These are phyloP conservation scores for Echinarachnius parma DNA, from an alignment of 53 echinoderm and acorn worm species.

Conservation along the genomic window DNA sequence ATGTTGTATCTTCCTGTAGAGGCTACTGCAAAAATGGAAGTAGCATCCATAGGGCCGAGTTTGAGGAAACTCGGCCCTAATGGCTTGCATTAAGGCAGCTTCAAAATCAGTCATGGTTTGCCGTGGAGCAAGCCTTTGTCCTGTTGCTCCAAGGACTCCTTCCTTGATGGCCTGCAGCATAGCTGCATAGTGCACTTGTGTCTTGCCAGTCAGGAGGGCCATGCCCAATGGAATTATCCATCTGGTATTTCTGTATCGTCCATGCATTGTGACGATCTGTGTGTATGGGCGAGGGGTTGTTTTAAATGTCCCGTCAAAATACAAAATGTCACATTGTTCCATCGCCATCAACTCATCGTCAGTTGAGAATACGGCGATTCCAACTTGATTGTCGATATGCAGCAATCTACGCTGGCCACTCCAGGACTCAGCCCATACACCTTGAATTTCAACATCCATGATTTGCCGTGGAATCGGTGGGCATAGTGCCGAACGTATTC, in stretches of 20 bases:
- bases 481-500: slow-evolving; percentile 24
- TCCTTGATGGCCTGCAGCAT: slow-evolving; percentile 19
- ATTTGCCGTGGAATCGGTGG: slow-evolving; percentile 39
- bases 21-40: slow-evolving; percentile 26
- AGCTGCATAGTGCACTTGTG: slow-evolving; percentile 22
- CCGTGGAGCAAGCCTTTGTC: neutral
- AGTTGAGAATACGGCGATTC: slow-evolving; percentile 24
- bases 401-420: slow-evolving; percentile 29
- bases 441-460: slow-evolving; percentile 14
- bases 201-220: slow-evolving; percentile 28
- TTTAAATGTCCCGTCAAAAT: slow-evolving; percentile 34
- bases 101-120: slow-evolving; percentile 33
- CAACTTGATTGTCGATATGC: neutral
- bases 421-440: slow-evolving; percentile 38
- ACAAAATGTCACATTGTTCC: slow-evolving; percentile 6
- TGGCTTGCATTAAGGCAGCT: slow-evolving; percentile 26
- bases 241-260: slow-evolving; percentile 8
- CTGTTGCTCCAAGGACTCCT: slow-evolving; percentile 6
- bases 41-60: slow-evolving; percentile 28
- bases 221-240: slow-evolving; percentile 34
- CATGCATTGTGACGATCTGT: slow-evolving; percentile 48
- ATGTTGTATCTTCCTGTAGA: slow-evolving; percentile 28
- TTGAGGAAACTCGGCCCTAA: slow-evolving; percentile 42
- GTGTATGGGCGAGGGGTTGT: slow-evolving; percentile 32
- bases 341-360: slow-evolving; percentile 30